phyloP scores from a whole-genome alignment of 1,140 invertebrate species.

The Heterodera carotae region DNA sequence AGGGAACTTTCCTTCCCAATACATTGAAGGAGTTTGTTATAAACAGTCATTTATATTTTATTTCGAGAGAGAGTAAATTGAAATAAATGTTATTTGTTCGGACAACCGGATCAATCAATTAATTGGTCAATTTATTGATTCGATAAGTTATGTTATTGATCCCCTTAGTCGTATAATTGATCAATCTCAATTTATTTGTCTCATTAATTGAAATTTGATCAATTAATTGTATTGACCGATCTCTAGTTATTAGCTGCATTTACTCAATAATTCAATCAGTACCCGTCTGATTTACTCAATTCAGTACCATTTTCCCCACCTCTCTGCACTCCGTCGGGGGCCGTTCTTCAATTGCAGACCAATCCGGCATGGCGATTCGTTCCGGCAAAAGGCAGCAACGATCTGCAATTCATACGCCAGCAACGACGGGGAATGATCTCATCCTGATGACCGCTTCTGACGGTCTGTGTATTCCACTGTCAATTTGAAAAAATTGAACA shows the following conservation, averaged over 20 bases:
- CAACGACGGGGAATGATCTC: conserved; percentile 15
- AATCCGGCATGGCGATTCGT: conserved; percentile 9
- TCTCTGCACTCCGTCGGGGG: conserved; percentile 14
- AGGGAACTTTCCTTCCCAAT: conserved; percentile 68
- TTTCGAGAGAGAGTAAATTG: too few species aligned
- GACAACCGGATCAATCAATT: too few species aligned
- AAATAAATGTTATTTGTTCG: too few species aligned
- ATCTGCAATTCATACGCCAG: not conserved
- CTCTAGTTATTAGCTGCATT: too few species aligned
- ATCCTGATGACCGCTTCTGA: conserved; percentile 40
- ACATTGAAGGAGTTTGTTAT: conserved; percentile 24
- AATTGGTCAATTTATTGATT: too few species aligned
- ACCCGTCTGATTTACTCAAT: not conserved
- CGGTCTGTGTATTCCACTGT: conserved; percentile 13
- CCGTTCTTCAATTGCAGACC: not conserved
- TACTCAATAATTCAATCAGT: not conserved
- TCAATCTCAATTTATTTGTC: too few species aligned
- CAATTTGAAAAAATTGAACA: conserved; percentile 3
- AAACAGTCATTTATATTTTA: too few species aligned
- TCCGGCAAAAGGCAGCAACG: conserved; percentile 14
- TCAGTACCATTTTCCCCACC: conserved; percentile 41
- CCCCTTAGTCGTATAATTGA: too few species aligned
- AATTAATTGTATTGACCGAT: too few species aligned
- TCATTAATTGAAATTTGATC: too few species aligned
- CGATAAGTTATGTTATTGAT: too few species aligned